Percentiles rank a stretch among this genome's conserved stretches.
Evolutionary conservation across 53 echinoderm and acorn worm genomes (phyloP).

Genomic region (Crossaster papposus): DNA sequence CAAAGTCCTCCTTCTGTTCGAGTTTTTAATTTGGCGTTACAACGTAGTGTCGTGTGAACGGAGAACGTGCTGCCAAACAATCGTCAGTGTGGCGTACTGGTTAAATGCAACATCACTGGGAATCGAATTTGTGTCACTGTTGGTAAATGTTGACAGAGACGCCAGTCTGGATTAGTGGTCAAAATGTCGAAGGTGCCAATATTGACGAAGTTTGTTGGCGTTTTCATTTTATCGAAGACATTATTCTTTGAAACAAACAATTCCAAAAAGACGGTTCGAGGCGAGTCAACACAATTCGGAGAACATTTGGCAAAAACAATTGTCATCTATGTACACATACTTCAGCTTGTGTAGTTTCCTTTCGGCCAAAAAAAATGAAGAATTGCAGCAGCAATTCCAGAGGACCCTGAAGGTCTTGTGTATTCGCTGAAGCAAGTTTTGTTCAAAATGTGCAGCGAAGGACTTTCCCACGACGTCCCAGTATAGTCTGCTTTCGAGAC

Average conservation of each 20-base stretch:
- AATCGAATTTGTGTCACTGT: constrained; percentile 5
- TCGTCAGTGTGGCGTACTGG: not conserved
- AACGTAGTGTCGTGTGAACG: not conserved
- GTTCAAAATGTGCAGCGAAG: not conserved
- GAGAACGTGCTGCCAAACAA: not conserved
- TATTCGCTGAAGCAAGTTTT: not conserved
- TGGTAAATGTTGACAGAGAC: constrained; percentile 14
- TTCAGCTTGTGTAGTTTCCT: not conserved
- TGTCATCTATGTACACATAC: not conserved
- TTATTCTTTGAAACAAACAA: not conserved
- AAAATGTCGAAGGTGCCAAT: not conserved
- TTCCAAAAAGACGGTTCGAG: not conserved
- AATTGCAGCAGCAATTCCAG: not conserved
- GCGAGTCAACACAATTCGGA: not conserved
- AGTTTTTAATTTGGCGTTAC: not conserved
- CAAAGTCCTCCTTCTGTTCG: not conserved
- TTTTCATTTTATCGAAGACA: not conserved
- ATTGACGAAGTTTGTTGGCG: not conserved
- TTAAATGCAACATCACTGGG: constrained; percentile 7
- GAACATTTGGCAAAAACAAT: not conserved
- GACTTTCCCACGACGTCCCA: not conserved
- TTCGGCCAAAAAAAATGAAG: not conserved
- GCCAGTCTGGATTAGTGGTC: not conserved
- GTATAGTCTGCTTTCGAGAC: not conserved
- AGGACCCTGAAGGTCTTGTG: not conserved